A percentile compares a stretch with the other conserved stretches of the same genome.
phyloP scores from a whole-genome alignment of 1,140 invertebrate species.

The Tetragonula clypearis region DNA sequence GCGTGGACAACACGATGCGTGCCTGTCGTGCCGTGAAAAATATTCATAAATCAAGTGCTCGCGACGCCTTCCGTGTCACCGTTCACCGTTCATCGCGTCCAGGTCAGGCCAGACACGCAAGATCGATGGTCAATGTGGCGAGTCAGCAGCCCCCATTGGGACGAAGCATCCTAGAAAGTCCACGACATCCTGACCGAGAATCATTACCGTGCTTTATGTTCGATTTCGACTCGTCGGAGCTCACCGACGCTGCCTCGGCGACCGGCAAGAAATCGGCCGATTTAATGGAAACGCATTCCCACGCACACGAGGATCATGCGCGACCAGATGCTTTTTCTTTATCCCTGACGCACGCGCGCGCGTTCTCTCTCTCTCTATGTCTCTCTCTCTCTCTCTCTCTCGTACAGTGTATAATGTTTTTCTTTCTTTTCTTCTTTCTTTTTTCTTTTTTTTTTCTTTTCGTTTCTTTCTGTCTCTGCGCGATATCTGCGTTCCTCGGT shows the following conservation, averaged over 20 bases:
- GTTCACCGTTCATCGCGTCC: not conserved
- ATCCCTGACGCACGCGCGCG: no score
- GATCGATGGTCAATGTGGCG: constrained; percentile 44
- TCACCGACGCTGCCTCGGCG: constrained; percentile 31
- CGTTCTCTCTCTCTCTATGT: not conserved
- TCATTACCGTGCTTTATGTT: constrained; percentile 63
- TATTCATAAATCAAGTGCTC: constrained; percentile 48
- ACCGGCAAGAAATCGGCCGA: constrained; percentile 64
- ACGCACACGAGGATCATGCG: constrained; percentile 52
- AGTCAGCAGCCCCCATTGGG: not conserved
- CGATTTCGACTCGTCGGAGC: constrained; percentile 39
- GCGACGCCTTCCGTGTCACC: constrained; percentile 47
- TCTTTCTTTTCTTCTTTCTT: no score
- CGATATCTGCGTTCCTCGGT: not conserved
- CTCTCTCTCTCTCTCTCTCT: not conserved
- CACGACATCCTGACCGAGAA: constrained; percentile 71
- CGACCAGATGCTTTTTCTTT: not conserved
- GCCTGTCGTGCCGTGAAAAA: constrained; percentile 22
- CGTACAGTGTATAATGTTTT: not conserved
- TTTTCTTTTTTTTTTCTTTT: no score
- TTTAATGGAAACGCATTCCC: constrained; percentile 71
- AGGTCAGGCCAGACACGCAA: not conserved
- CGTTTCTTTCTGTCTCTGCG: not conserved
- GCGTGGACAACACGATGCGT: not conserved
- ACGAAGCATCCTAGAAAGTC: constrained; percentile 61